phyloP scores from a whole-genome alignment of 2,888 invertebrate species.

The Spodoptera exigua region DNA sequence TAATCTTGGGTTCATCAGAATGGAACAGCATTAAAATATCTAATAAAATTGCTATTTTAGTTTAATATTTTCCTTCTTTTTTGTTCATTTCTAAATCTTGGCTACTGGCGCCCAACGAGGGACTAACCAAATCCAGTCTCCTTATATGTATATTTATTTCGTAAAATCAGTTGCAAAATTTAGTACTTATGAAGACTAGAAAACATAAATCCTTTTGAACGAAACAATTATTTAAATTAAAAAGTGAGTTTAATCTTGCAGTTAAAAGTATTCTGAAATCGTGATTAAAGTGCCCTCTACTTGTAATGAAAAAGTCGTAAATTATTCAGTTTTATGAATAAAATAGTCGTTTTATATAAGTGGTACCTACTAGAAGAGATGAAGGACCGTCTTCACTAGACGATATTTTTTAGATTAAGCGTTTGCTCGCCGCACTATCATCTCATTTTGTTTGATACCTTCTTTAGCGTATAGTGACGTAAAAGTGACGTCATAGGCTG shows the following conservation, averaged over 20 bases:
- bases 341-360: slow-evolving; percentile 38
- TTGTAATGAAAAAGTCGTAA: slow-evolving; percentile 44
- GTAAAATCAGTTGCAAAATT: slow-evolving; percentile 11
- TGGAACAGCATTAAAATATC: slow-evolving; percentile 14
- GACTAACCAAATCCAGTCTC: neutral
- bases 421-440: slow-evolving; percentile 6
- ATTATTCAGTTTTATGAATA: slow-evolving; percentile 50
- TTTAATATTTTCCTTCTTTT: neutral
- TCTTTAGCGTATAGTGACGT: too few species aligned
- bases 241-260: slow-evolving; percentile 45
- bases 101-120: slow-evolving; percentile 22
- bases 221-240: slow-evolving; percentile 46
- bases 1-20: slow-evolving; percentile 13
- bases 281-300: slow-evolving; percentile 43
- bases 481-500: neutral
- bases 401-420: slow-evolving; percentile 13
- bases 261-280: slow-evolving; percentile 41
- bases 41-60: slow-evolving; percentile 2
- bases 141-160: slow-evolving; percentile 1
- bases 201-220: slow-evolving; percentile 25
- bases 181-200: slow-evolving; percentile 11
- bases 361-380: slow-evolving; percentile 9
- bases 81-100: neutral
- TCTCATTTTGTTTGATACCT: neutral
- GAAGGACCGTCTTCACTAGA: slow-evolving; percentile 9